Evolutionary conservation across 2,113 vertebrate genomes (phyloP).

Genomic region (Tympanuchus pallidicinctus): DNA sequence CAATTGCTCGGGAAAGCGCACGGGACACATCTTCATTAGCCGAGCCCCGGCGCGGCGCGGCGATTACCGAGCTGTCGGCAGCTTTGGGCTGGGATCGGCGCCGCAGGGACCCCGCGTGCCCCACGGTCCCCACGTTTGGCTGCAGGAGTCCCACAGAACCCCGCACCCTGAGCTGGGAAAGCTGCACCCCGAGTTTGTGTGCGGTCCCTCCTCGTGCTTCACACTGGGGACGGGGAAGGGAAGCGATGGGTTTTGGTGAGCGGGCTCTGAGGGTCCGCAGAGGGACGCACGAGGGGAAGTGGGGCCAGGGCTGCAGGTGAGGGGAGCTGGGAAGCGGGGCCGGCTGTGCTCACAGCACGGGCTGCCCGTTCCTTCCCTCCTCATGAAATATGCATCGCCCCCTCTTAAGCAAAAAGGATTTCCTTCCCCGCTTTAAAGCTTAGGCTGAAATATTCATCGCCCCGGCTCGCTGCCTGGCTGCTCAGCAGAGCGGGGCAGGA

Average conservation of each 20-base stretch:
- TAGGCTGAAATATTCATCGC: conserved; percentile 55
- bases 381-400: conserved; percentile 57
- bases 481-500: neutral
- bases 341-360: neutral
- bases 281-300: neutral
- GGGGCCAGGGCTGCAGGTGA: neutral
- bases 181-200: neutral
- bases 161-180: neutral
- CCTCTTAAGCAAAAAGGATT: conserved; percentile 56
- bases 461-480: neutral
- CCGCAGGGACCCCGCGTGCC: neutral
- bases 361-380: neutral
- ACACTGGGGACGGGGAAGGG: neutral
- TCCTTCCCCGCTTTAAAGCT: conserved; percentile 11
- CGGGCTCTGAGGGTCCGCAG: neutral
- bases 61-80: neutral
- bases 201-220: neutral
- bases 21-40: fast-evolving
- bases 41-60: neutral
- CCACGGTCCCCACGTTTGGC: fast-evolving
- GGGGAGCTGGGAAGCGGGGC: neutral
- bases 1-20: neutral
- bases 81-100: neutral
- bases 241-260: neutral
- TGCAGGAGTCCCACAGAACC: fast-evolving